Evolutionary conservation across 2,888 invertebrate species (phyloP).

Genomic region (Gandaritis pyraliata): DNA sequence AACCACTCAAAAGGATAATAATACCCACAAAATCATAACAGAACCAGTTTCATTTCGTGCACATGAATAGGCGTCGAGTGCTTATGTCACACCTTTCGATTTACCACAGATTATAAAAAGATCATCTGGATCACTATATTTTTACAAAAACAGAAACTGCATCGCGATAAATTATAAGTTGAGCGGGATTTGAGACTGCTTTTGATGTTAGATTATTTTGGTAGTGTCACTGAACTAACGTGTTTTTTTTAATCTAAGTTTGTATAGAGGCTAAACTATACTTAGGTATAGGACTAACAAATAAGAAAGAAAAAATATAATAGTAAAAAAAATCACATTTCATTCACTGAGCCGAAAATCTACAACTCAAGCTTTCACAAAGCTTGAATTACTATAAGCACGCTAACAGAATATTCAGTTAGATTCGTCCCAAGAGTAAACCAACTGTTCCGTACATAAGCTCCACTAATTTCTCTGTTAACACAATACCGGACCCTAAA

Average conservation of each 20-base stretch:
- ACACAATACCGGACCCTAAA: constrained; percentile 71
- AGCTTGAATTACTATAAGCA: background rate
- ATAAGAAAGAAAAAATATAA: no score
- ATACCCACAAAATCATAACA: constrained; percentile 66
- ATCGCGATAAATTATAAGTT: no score
- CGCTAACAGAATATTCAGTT: constrained; percentile 20
- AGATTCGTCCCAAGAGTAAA: constrained; percentile 22
- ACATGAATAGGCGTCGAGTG: constrained; percentile 70
- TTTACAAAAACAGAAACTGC: no score
- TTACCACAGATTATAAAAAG: constrained; percentile 18
- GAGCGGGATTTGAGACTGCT: no score
- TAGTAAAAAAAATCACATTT: no score
- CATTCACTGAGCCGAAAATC: background rate
- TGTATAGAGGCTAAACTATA: no score
- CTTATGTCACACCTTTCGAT: constrained; percentile 77
- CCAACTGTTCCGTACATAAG: constrained; percentile 34
- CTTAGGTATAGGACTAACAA: no score
- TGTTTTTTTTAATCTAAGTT: no score
- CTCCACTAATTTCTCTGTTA: constrained; percentile 73
- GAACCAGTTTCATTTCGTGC: constrained; percentile 69
- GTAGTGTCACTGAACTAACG: no score
- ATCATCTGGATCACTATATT: constrained; percentile 11
- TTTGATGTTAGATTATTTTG: no score
- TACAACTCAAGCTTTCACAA: background rate
- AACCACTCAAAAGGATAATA: constrained; percentile 63